phyloP scores from a whole-genome alignment of 1,140 invertebrate genomes.

The Temnothorax longispinosus region DNA sequence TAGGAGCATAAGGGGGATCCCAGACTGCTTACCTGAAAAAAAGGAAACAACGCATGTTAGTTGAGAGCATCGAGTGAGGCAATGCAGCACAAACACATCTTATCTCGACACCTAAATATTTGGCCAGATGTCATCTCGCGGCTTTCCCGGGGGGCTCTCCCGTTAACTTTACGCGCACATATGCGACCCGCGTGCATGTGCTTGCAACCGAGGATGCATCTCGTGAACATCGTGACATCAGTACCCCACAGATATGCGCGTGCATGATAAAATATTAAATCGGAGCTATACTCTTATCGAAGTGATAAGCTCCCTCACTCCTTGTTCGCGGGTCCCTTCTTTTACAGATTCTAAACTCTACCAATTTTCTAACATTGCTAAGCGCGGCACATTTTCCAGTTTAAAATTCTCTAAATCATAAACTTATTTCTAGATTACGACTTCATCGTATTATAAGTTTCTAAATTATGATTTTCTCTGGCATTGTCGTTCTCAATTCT shows the following conservation, averaged over 20 bases:
- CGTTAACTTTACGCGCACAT: constrained; percentile 38
- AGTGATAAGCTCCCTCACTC: neutral
- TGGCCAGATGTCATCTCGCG: constrained; percentile 67
- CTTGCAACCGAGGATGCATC: constrained; percentile 7
- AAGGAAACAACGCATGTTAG: constrained; percentile 62
- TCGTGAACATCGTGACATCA: neutral
- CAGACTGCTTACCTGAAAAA: constrained; percentile 77
- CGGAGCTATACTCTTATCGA: neutral
- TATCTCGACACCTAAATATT: constrained; percentile 78
- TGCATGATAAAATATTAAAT: constrained; percentile 18
- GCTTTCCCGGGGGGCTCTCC: constrained; percentile 28
- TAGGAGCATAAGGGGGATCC: constrained; percentile 6
- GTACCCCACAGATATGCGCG: neutral
- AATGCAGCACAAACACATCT: constrained; percentile 68
- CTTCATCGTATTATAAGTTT: constrained; percentile 33
- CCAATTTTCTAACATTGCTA: neutral
- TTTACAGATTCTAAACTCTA: neutral
- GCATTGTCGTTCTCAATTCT: neutral
- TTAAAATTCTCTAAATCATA: constrained; percentile 43
- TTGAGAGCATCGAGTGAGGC: constrained; percentile 20
- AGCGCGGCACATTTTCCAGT: neutral
- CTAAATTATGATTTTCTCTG: constrained; percentile 25
- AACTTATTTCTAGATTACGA: constrained; percentile 26
- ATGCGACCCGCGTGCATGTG: neutral
- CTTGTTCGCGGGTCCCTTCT: neutral